These are phyloP conservation scores for Asarcornis scutulata DNA, from an alignment of 2,113 vertebrate species.

Conservation along the genomic window DNA sequence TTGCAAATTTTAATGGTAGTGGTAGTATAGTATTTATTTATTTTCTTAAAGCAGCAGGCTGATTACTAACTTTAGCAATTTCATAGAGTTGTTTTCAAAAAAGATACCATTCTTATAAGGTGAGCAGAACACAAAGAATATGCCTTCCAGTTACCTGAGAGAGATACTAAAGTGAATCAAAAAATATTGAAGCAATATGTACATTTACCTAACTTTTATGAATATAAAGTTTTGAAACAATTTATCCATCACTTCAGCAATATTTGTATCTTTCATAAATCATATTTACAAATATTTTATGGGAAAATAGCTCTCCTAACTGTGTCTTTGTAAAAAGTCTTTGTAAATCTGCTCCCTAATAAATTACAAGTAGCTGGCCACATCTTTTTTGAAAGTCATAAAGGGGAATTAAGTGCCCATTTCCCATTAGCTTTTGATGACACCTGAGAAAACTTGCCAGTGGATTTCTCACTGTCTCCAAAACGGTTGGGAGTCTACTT, in stretches of 20 bases:
- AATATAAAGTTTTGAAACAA: constrained; percentile 22
- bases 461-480: not conserved
- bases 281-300: constrained; percentile 60
- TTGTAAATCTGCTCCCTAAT: constrained; percentile 39
- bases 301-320: constrained; percentile 49
- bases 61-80: not conserved
- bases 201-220: constrained; percentile 14
- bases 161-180: not conserved
- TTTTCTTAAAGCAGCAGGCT: not conserved
- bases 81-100: not conserved
- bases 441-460: not conserved
- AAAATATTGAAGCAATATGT: constrained; percentile 20
- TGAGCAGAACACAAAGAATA: not conserved
- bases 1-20: not conserved
- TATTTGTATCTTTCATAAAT: constrained; percentile 59
- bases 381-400: constrained; percentile 36
- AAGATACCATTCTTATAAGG: not conserved
- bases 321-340: constrained; percentile 42
- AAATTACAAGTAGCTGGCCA: constrained; percentile 52
- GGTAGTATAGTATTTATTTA: not conserved
- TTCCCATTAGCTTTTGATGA: constrained; percentile 42
- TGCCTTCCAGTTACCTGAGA: not conserved
- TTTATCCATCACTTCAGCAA: constrained; percentile 50
- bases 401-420: constrained; percentile 44
- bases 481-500: not conserved